These are phyloP conservation scores for Bombycilla garrulus DNA, from an alignment of 2,113 vertebrate genomes.

Conservation along the genomic window DNA sequence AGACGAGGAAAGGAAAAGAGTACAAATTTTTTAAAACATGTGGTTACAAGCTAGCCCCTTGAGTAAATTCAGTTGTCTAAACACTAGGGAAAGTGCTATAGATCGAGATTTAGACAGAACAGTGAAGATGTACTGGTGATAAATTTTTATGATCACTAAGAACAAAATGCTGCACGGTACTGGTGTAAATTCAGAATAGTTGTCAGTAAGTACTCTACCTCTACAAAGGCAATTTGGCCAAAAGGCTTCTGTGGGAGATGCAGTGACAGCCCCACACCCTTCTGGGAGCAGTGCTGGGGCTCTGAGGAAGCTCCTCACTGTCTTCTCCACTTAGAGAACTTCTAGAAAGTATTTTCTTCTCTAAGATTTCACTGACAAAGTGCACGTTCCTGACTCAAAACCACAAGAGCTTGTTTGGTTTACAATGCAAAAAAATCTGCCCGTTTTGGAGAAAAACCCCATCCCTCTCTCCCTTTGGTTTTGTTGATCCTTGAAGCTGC, in stretches of 20 bases:
- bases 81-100: background rate
- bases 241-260: background rate
- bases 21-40: fast-evolving
- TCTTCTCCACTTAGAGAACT: background rate
- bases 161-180: background rate
- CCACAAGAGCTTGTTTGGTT: slow-evolving; percentile 13
- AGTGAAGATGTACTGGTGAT: background rate
- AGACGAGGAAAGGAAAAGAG: background rate
- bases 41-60: background rate
- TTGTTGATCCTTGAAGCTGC: slow-evolving; percentile 15
- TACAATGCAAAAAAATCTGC: background rate
- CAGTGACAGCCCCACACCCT: background rate
- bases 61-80: background rate
- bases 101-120: background rate
- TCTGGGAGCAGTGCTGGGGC: background rate
- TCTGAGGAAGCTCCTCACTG: background rate
- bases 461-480: background rate
- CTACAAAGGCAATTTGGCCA: background rate
- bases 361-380: background rate
- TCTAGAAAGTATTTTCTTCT: background rate
- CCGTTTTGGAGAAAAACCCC: background rate
- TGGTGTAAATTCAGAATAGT: background rate
- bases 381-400: slow-evolving; percentile 1
- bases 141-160: background rate
- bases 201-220: background rate